Evolutionary conservation across 23 tunicate genomes (phyloP).

Genomic region (Diplosoma virens): DNA sequence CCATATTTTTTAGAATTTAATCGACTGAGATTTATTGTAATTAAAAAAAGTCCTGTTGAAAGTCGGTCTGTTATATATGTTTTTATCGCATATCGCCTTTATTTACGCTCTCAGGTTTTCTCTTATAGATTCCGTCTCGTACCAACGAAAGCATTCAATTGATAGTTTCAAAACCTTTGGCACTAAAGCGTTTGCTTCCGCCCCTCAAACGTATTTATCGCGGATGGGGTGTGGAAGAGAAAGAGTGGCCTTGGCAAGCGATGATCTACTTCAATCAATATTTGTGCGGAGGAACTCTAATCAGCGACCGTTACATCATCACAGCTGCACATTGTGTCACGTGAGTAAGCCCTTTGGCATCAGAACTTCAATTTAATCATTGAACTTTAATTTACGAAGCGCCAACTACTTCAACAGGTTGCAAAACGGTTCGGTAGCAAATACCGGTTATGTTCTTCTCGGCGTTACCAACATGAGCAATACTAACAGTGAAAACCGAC

Average conservation of each 20-base stretch:
- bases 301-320: slow-evolving; percentile 41
- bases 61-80: too few relatives aligned
- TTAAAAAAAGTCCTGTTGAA: too few relatives aligned
- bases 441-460: not conserved
- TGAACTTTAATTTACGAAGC: not conserved
- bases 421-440: not conserved
- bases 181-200: too few relatives aligned
- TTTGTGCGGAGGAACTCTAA: slow-evolving; percentile 79
- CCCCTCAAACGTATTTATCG: slow-evolving; percentile 55
- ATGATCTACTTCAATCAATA: slow-evolving; percentile 31
- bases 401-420: too few relatives aligned
- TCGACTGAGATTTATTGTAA: too few relatives aligned
- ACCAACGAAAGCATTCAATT: too few relatives aligned
- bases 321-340: slow-evolving; percentile 89
- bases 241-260: slow-evolving; percentile 86
- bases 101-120: too few relatives aligned
- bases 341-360: slow-evolving; percentile 49
- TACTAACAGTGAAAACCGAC: not conserved
- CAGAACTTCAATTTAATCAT: too few relatives aligned
- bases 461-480: not conserved
- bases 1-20: too few relatives aligned
- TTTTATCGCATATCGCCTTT: too few relatives aligned
- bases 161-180: too few relatives aligned
- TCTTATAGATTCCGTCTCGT: too few relatives aligned
- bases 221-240: slow-evolving; percentile 30